Evolutionary conservation across 1,140 invertebrate genomes (phyloP).

Genomic region (Diachasmimorpha longicaudata): DNA sequence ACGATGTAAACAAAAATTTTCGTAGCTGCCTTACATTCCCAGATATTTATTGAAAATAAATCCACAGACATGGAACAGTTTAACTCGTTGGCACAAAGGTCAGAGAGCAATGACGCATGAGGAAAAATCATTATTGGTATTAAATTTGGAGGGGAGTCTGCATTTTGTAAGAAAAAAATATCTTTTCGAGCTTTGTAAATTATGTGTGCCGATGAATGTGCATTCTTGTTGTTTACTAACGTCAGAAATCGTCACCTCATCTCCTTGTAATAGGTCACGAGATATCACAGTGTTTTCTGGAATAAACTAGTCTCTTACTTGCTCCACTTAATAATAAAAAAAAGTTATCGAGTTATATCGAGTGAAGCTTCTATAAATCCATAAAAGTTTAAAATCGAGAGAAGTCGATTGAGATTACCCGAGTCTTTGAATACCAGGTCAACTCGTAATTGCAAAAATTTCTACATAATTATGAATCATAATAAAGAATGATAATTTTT

Average conservation of each 20-base stretch:
- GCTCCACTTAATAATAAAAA: background rate
- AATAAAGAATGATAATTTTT: background rate
- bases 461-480: background rate
- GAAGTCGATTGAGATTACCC: background rate
- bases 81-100: no score
- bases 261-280: background rate
- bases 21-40: background rate
- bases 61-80: no score
- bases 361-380: background rate
- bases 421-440: background rate
- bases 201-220: background rate
- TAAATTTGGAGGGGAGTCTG: no score
- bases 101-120: no score
- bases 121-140: no score
- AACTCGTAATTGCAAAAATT: background rate
- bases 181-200: background rate
- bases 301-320: slow-evolving; percentile 1
- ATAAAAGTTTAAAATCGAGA: background rate
- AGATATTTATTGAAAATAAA: no score
- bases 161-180: no score
- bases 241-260: background rate
- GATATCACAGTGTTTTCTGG: background rate
- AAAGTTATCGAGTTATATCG: background rate
- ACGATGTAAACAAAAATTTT: slow-evolving; percentile 3
- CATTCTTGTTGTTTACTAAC: background rate